These are phyloP conservation scores for Calosoma granatense DNA, from an alignment of 1,140 invertebrate species.

Conservation along the genomic window DNA sequence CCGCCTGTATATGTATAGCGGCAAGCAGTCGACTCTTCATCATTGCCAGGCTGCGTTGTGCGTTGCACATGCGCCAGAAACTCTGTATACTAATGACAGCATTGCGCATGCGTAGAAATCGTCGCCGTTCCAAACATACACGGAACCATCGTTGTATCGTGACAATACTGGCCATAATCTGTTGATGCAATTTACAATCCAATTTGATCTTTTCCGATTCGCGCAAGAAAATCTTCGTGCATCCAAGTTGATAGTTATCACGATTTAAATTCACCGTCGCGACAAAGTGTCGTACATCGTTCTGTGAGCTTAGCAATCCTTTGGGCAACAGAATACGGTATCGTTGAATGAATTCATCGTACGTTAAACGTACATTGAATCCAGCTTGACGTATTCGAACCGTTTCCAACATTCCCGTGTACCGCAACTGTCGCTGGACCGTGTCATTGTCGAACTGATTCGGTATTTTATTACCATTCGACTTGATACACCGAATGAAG, in stretches of 20 bases:
- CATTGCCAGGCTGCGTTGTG: constrained; percentile 33
- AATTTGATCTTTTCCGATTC: constrained; percentile 91
- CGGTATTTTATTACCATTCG: constrained; percentile 82
- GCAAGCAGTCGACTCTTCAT: constrained; percentile 42
- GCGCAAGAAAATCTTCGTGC: constrained; percentile 83
- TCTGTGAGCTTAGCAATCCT: constrained; percentile 67
- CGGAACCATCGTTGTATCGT: constrained; percentile 89
- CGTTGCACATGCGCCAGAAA: constrained; percentile 55
- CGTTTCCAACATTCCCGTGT: constrained; percentile 95
- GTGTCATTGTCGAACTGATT: constrained; percentile 91
- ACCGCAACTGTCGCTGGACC: constrained; percentile 73
- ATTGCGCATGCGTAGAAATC: constrained; percentile 62
- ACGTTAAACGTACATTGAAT: constrained; percentile 86
- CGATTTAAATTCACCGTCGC: constrained; percentile 67
- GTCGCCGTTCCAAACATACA: constrained; percentile 62
- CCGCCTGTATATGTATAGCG: constrained; percentile 63
- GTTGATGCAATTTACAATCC: constrained; percentile 83
- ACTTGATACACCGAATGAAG: constrained; percentile 96
- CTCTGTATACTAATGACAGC: constrained; percentile 70
- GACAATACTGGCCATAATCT: constrained; percentile 87
- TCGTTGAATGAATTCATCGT: constrained; percentile 89
- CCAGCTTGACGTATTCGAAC: constrained; percentile 90
- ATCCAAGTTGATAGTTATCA: constrained; percentile 85
- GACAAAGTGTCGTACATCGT: constrained; percentile 72
- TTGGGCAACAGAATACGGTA: constrained; percentile 86